Conservation (phyloP, 2,113 vertebrate genomes). For the Rhinoderma darwinii region DNA sequence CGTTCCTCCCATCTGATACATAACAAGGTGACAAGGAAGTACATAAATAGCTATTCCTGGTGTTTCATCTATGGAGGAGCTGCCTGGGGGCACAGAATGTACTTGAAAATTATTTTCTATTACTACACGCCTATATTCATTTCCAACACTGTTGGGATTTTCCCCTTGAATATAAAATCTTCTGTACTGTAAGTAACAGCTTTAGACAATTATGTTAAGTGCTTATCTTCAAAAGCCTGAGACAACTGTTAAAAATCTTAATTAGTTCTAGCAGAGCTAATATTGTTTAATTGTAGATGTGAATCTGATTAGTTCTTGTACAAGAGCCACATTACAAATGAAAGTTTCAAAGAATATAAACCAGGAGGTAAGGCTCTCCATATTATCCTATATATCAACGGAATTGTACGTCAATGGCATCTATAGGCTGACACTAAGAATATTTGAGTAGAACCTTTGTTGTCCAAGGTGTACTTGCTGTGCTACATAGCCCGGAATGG, state of each 20-base stretch:
- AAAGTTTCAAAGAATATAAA: neutral
- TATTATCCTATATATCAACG: neutral
- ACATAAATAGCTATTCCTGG: neutral
- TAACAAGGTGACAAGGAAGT: conserved; percentile 27
- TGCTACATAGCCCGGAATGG: neutral
- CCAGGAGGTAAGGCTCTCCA: neutral
- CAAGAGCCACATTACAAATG: neutral
- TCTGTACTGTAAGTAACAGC: conserved; percentile 36
- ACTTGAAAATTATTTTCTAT: conserved; percentile 31
- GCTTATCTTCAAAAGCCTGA: conserved; percentile 54
- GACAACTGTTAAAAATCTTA: conserved; percentile 46
- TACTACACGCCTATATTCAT: conserved; percentile 32
- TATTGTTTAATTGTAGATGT: conserved; percentile 37
- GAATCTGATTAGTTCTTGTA: conserved; percentile 16
- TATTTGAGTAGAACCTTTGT: neutral
- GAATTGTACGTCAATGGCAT: neutral
- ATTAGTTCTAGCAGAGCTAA: conserved; percentile 43
- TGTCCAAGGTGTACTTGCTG: neutral
- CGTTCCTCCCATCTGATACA: neutral
- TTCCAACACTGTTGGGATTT: conserved; percentile 36
- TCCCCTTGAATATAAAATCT: conserved; percentile 46
- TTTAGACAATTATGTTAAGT: conserved; percentile 45
- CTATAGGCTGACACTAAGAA: neutral
- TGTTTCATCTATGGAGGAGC: conserved; percentile 17
- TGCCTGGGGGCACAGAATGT: conserved; percentile 28